These are phyloP conservation scores for Ceryle rudis DNA, from an alignment of 2,797 vertebrate species.

Conservation along the genomic window DNA sequence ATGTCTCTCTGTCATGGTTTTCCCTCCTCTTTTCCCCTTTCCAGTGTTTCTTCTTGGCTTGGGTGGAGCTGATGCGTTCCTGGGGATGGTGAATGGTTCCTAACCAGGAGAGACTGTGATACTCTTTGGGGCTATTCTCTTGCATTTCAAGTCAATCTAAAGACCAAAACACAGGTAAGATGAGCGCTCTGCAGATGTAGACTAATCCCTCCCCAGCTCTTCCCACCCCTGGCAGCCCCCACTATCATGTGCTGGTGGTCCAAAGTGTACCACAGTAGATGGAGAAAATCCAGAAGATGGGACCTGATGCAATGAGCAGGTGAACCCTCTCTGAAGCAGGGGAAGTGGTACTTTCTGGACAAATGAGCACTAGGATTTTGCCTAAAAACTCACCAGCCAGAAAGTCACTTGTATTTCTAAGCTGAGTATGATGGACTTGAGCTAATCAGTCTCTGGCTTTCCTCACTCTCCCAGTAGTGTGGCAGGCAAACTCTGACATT, in stretches of 20 bases:
- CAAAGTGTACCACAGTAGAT: rapidly evolving
- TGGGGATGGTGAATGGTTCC: rapidly evolving
- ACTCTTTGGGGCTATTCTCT: rapidly evolving
- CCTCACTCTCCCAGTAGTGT: neutral
- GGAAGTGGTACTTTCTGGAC: neutral
- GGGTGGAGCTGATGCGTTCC: neutral
- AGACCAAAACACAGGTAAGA: neutral
- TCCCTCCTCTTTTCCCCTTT: neutral
- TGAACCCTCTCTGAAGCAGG: neutral
- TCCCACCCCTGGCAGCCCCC: neutral
- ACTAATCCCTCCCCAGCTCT: neutral
- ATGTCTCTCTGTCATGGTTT: neutral
- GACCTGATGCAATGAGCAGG: rapidly evolving
- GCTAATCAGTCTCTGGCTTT: neutral
- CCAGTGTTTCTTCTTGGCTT: neutral
- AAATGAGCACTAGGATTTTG: neutral
- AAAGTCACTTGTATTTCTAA: neutral
- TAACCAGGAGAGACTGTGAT: neutral
- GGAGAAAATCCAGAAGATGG: neutral
- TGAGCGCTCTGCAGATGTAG: neutral
- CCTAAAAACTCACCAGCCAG: neutral
- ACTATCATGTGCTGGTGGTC: neutral
- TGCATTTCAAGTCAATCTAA: neutral
- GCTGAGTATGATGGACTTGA: neutral
- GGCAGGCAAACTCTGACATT: conserved; percentile 43